Evolutionary conservation across 2,797 vertebrate species (phyloP), one percentile per base, ranked within the genome.

Genomic region (Aulostomus chinensis): DNA sequence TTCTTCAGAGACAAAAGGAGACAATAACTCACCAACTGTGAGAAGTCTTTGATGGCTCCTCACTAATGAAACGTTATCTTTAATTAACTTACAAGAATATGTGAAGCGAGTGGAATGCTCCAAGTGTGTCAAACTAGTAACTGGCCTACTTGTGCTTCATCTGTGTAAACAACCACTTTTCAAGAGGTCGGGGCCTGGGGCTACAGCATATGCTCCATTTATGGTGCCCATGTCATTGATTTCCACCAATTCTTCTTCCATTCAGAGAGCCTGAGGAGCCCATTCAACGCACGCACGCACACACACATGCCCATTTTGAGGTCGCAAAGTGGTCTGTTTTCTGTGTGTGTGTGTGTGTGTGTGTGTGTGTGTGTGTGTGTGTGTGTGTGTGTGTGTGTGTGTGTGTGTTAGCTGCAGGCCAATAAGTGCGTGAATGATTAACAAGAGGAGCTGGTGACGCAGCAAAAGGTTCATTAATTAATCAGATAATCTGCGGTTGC

Each of bases 381-480:
- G n/a, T 33, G 31, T 47, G 3, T 52, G 14, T 46, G 20, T 46
- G 13, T 13, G 10, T 7, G 3, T 52, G 14, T 46, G 20, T 46
- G 13, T 13, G 10, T 7, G n/a, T 33, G 31, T 47, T 47, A 34
- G 45, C 78, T 78, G 72, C 54, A 76, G 78, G 82, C 73, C 60
- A 81, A 83, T 70, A 61, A 68, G 65, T 43, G 82, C 51, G 36
- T 68, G 61, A 76, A 52, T 80, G 73, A 80, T 85, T 79, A 79
- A 67, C 75, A 83, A 49, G 70, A 57, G 58, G 18, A 33, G 42
- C 56, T 60, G 48, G 49, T 68, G 72, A 66, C 34, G 52, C 82
- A 75, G 78, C 84, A 83, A 84, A 88, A 86, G 69, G 67, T 76
- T 89, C 81, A 90, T 91, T 79, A 89, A 90, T 90, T 86, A 89